phyloP scores from a whole-genome alignment of 1,140 invertebrate species.

The Neodiprion fabricii region DNA sequence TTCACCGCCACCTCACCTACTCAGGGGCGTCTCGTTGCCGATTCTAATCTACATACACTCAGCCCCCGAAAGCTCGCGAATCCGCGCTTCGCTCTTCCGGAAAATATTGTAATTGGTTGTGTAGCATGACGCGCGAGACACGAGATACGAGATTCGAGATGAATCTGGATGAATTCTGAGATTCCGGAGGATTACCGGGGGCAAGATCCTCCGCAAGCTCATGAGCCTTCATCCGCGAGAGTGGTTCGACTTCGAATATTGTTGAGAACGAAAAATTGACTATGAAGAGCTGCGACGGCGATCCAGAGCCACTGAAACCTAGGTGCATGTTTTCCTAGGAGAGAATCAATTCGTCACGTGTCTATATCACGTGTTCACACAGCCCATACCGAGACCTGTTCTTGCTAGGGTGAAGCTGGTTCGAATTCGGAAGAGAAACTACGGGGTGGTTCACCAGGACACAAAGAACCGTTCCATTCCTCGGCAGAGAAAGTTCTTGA shows the following conservation, averaged over 20 bases:
- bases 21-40: too few relatives aligned
- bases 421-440: neutral
- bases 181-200: conserved; percentile 33
- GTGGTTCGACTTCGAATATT: neutral
- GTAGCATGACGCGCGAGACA: conserved; percentile 39
- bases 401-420: neutral
- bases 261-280: neutral
- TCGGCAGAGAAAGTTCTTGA: neutral
- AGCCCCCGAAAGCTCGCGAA: conserved; percentile 37
- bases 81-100: conserved; percentile 47
- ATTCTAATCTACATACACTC: conserved; percentile 55
- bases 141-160: conserved; percentile 13
- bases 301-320: conserved; percentile 9
- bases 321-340: too few relatives aligned
- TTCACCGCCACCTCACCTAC: conserved; percentile 20
- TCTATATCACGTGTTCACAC: neutral
- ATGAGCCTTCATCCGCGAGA: neutral
- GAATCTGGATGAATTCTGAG: conserved; percentile 40
- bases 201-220: conserved; percentile 17
- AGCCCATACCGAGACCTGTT: neutral
- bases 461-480: neutral
- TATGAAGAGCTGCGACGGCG: neutral
- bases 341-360: too few relatives aligned
- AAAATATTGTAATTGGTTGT: conserved; percentile 60
- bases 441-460: neutral